Conservation (phyloP, 1,140 invertebrate species). For the Hypsibius dujardini region DNA sequence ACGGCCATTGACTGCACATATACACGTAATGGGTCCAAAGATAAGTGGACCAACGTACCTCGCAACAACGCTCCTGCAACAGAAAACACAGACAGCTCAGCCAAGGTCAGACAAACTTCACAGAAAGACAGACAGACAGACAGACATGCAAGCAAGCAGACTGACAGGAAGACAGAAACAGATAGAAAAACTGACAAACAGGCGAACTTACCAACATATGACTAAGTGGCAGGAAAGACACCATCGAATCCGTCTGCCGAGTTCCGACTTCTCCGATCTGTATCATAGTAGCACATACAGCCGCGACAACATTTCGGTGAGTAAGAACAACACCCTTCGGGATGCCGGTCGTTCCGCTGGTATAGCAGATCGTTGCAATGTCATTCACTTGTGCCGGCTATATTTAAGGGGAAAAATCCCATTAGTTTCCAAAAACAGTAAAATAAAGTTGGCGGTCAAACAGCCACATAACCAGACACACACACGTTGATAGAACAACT, state of each 20-base stretch:
- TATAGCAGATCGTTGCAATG: constrained; percentile 82
- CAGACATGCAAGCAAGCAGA: too few relatives aligned
- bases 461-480: background rate
- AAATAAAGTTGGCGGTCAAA: constrained; percentile 17
- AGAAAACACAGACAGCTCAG: background rate
- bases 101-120: too few relatives aligned
- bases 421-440: too few relatives aligned
- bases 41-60: too few relatives aligned
- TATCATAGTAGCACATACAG: constrained; percentile 53
- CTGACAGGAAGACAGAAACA: too few relatives aligned
- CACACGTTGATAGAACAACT: background rate
- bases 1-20: too few relatives aligned
- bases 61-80: constrained; percentile 55
- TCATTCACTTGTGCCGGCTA: constrained; percentile 66
- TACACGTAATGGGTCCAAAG: too few relatives aligned
- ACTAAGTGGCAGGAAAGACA: constrained; percentile 85
- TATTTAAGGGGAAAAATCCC: too few relatives aligned
- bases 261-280: constrained; percentile 46
- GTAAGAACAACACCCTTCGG: constrained; percentile 94
- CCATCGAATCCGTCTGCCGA: constrained; percentile 39
- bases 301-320: constrained; percentile 74
- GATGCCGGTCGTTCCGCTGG: constrained; percentile 89
- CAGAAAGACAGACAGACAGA: too few relatives aligned
- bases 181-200: too few relatives aligned
- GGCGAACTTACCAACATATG: constrained; percentile 83